Conservation (phyloP, 2,888 invertebrate species). For the Lasioglossum pauxillum region DNA sequence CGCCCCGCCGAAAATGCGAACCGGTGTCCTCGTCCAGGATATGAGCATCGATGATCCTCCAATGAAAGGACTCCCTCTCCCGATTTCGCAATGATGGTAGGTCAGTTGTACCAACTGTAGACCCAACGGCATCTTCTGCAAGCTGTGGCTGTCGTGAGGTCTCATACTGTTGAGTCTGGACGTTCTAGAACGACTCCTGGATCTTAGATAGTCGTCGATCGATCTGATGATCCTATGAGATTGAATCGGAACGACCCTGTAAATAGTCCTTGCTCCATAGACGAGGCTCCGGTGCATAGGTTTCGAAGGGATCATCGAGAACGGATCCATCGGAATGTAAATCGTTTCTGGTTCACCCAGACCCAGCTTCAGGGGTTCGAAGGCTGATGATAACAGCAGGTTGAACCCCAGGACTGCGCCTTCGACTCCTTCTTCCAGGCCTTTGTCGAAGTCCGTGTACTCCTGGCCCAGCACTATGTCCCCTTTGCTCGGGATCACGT, state of each 20-base stretch:
- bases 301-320: constrained; percentile 21
- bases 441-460: constrained; percentile 88
- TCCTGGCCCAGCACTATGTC: constrained; percentile 90
- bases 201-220: neutral
- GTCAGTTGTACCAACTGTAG: constrained; percentile 84
- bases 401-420: constrained; percentile 89
- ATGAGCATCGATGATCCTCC: constrained; percentile 85
- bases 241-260: neutral
- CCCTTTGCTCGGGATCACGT: constrained; percentile 87
- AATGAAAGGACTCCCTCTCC: constrained; percentile 85
- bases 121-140: constrained; percentile 79
- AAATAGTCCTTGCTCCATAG: neutral
- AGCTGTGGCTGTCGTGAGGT: neutral
- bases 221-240: neutral
- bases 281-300: constrained; percentile 21
- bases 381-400: constrained; percentile 87
- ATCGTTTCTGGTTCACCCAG: neutral
- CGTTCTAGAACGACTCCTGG: neutral
- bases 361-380: constrained; percentile 67
- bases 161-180: neutral
- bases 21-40: constrained; percentile 89
- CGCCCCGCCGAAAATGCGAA: constrained; percentile 89
- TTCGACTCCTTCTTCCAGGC: constrained; percentile 88
- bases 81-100: constrained; percentile 84
- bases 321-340: constrained; percentile 12